Conservation (phyloP, 2,113 vertebrate species). For the Albula goreensis region DNA sequence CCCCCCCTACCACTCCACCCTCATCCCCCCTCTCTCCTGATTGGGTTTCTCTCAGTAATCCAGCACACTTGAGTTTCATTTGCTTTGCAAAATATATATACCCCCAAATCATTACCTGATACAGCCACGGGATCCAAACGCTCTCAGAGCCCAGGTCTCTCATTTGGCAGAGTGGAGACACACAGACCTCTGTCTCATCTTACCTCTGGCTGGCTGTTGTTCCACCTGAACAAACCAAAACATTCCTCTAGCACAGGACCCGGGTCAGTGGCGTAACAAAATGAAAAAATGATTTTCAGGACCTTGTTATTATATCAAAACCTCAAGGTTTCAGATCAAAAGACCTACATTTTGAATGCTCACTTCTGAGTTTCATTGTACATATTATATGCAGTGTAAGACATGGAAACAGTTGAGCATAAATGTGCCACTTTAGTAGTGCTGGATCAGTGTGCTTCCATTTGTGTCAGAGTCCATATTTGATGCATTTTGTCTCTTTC, state of each 20-base stretch:
- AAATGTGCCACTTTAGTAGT: too few relatives aligned
- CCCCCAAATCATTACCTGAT: neutral
- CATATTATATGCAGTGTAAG: neutral
- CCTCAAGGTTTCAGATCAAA: neutral
- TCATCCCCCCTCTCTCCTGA: neutral
- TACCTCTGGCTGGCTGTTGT: neutral
- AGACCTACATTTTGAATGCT: neutral
- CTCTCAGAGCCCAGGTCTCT: too few relatives aligned
- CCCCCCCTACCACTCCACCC: neutral
- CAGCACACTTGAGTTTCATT: conserved; percentile 21
- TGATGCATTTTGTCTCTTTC: too few relatives aligned
- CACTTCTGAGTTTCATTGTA: neutral
- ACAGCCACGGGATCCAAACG: neutral
- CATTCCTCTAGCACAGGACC: neutral
- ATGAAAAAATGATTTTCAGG: too few relatives aligned
- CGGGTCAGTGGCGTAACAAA: neutral
- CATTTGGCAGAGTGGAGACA: neutral
- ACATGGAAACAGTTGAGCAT: too few relatives aligned
- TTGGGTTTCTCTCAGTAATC: conserved; percentile 4
- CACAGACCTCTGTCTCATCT: neutral
- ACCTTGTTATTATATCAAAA: neutral
- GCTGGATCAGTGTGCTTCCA: too few relatives aligned
- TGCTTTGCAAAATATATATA: conserved; percentile 6
- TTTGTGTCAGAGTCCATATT: too few relatives aligned
- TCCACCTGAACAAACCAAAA: neutral